phyloP scores from a whole-genome alignment of 2,113 vertebrate genomes.

The Hydrochoerus hydrochaeris region DNA sequence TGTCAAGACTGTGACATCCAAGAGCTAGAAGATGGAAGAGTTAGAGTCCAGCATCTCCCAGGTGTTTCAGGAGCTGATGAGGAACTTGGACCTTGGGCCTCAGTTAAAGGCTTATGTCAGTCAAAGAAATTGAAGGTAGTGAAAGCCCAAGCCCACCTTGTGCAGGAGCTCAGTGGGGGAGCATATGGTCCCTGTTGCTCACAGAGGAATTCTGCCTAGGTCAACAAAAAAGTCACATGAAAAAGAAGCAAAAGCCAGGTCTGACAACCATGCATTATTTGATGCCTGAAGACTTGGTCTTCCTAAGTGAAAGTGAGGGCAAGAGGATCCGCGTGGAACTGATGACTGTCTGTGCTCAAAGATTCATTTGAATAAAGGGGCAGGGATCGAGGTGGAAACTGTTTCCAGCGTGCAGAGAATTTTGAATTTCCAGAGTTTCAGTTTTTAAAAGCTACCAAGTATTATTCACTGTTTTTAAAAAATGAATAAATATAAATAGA shows the following conservation, averaged over 20 bases:
- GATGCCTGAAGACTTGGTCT: conserved; percentile 87
- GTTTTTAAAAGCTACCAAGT: conserved; percentile 92
- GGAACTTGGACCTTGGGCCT: neutral
- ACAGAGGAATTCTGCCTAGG: neutral
- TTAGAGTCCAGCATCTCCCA: neutral
- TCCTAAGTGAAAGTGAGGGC: conserved; percentile 90
- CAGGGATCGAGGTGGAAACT: conserved; percentile 95
- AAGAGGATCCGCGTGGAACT: conserved; percentile 94
- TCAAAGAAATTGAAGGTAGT: neutral
- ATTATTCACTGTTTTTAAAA: conserved; percentile 82
- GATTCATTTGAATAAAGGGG: conserved; percentile 93
- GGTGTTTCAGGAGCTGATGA: neutral
- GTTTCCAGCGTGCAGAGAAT: conserved; percentile 84
- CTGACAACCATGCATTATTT: conserved; percentile 91
- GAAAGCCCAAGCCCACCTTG: conserved; percentile 75
- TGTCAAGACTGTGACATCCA: neutral
- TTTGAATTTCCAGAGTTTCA: conserved; percentile 94
- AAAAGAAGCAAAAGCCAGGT: conserved; percentile 96
- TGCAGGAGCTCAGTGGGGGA: conserved; percentile 95
- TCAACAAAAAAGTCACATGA: conserved; percentile 53
- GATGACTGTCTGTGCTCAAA: conserved; percentile 93
- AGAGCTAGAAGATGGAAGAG: neutral
- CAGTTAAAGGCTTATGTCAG: neutral
- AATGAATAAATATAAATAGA: neutral
- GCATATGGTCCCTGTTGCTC: conserved; percentile 95